phyloP scores from a whole-genome alignment of 2,113 vertebrate genomes.

The Fregata magnificens region DNA sequence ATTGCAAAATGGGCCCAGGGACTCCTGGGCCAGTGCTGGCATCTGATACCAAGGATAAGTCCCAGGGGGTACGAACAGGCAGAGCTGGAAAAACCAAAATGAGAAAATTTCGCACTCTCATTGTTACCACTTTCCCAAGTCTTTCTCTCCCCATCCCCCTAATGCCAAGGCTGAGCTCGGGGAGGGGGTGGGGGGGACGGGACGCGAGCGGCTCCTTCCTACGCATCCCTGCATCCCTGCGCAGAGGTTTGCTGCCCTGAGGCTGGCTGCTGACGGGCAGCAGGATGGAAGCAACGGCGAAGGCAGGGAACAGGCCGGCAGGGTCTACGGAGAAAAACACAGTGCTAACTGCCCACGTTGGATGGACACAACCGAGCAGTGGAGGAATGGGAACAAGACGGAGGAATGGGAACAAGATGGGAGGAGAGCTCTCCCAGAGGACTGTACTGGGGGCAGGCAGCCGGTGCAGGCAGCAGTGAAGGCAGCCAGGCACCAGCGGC shows the following conservation, averaged over 20 bases:
- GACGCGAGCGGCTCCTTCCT: not conserved
- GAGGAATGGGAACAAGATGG: accelerated
- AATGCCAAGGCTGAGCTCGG: not conserved
- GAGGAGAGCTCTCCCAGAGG: not conserved
- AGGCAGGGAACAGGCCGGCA: not conserved
- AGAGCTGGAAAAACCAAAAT: not conserved
- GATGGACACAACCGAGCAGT: accelerated
- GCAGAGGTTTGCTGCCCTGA: not conserved
- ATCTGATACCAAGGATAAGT: not conserved
- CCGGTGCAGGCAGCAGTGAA: not conserved
- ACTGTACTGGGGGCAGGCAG: not conserved
- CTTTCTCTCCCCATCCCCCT: not conserved
- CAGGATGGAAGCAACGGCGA: not conserved
- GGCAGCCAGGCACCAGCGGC: not conserved
- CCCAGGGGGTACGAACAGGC: not conserved
- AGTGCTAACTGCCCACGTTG: accelerated
- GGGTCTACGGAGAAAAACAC: not conserved
- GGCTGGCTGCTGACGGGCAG: not conserved
- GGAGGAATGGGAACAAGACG: accelerated
- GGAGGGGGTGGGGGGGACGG: accelerated
- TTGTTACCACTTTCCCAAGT: not conserved
- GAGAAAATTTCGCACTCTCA: not conserved
- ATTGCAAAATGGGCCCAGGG: not conserved
- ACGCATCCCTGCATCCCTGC: not conserved
- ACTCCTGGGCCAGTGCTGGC: not conserved